Percentiles rank a stretch among this genome's conserved stretches.
phyloP scores from a whole-genome alignment of 2,888 invertebrate genomes.

The Drepanosiphum platanoidis region DNA sequence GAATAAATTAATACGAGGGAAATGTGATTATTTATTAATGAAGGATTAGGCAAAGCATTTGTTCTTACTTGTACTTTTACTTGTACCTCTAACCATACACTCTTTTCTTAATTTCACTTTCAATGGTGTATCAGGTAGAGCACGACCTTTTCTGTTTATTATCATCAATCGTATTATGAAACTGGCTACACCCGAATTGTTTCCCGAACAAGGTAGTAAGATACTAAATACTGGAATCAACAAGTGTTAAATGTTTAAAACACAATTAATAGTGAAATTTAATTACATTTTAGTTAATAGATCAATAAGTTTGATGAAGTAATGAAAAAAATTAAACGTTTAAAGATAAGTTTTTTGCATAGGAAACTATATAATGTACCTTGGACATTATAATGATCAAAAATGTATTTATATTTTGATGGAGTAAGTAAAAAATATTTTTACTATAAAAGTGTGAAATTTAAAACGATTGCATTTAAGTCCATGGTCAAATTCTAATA shows the following conservation, averaged over 20 bases:
- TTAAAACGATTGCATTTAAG: too few species aligned
- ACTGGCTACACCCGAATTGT: conserved; percentile 86
- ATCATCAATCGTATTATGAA: conserved; percentile 88
- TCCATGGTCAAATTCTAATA: too few species aligned
- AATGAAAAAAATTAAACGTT: too few species aligned
- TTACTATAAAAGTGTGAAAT: too few species aligned
- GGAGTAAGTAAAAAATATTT: too few species aligned
- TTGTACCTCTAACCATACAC: conserved; percentile 88
- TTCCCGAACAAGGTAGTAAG: conserved; percentile 85
- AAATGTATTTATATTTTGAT: too few species aligned
- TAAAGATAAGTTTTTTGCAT: too few species aligned
- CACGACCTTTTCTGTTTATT: conserved; percentile 80
- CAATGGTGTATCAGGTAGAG: conserved; percentile 87
- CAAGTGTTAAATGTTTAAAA: conserved; percentile 15
- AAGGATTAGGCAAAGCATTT: conserved; percentile 22
- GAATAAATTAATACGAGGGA: not conserved
- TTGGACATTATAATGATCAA: too few species aligned
- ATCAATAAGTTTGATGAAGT: too few species aligned
- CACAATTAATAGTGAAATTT: conserved; percentile 21
- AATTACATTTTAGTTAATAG: not conserved
- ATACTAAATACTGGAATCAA: conserved; percentile 83
- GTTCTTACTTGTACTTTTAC: conserved; percentile 60
- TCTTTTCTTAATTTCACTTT: conserved; percentile 89
- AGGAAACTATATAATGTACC: too few species aligned
- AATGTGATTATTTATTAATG: conserved; percentile 10